A percentile compares a stretch with the other conserved stretches of the same genome.
phyloP scores from a whole-genome alignment of 1,140 invertebrate species.

The Microplitis mediator region DNA sequence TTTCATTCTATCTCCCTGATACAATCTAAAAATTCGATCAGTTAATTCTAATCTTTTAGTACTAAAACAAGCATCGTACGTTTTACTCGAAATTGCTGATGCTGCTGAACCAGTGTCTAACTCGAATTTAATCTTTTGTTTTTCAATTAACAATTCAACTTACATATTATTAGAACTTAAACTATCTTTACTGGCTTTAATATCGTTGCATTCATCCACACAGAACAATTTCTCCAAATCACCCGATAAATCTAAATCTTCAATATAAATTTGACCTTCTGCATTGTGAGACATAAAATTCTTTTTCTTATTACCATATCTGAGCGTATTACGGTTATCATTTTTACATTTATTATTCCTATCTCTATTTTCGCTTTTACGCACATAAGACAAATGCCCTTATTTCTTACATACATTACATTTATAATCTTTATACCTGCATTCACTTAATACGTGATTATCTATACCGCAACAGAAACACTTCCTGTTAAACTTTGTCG shows the following conservation, averaged over 20 bases:
- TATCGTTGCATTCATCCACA: not conserved
- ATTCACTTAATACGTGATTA: not conserved
- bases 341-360: not conserved
- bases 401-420: constrained; percentile 8
- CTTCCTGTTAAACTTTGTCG: not conserved
- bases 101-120: constrained; percentile 20
- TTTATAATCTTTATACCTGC: constrained; percentile 1
- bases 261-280: not conserved
- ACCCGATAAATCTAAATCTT: constrained; percentile 4
- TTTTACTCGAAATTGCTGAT: constrained; percentile 14
- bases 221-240: constrained; percentile 13
- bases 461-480: not conserved
- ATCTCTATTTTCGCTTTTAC: constrained; percentile 13
- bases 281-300: constrained; percentile 7
- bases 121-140: constrained; percentile 7
- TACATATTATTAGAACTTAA: constrained; percentile 9
- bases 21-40: constrained; percentile 12
- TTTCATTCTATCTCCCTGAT: constrained; percentile 10
- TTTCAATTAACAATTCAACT: constrained; percentile 10
- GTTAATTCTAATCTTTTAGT: not conserved
- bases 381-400: constrained; percentile 22
- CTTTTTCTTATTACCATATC: not conserved
- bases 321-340: not conserved
- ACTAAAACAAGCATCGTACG: not conserved
- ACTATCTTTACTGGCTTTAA: not conserved